Conservation (phyloP, 1,140 invertebrate genomes). For the Ceratina calcarata region DNA sequence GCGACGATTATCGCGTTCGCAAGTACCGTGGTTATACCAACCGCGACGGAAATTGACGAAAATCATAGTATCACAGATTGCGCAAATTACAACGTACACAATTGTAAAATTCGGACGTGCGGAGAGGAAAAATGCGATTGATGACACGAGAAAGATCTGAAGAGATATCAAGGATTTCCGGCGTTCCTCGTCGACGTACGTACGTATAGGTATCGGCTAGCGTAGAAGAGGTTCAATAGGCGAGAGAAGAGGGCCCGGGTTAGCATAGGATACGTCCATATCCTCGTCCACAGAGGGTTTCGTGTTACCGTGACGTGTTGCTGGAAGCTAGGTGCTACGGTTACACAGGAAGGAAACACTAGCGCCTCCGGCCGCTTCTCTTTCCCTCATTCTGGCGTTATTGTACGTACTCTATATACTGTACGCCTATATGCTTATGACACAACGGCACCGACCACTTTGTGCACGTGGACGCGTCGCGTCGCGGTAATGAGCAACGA, state of each 20-base stretch:
- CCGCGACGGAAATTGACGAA: neutral
- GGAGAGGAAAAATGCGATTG: too few species aligned
- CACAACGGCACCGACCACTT: constrained; percentile 43
- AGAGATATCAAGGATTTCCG: neutral
- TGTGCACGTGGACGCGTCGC: constrained; percentile 44
- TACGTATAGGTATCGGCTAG: constrained; percentile 4
- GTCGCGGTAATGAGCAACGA: constrained; percentile 48
- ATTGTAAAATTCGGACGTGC: too few species aligned
- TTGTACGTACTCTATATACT: constrained; percentile 5
- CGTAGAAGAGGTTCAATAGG: neutral
- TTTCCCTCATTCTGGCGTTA: constrained; percentile 17
- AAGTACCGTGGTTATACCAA: neutral
- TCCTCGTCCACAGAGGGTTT: constrained; percentile 64
- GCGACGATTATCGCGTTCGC: constrained; percentile 8
- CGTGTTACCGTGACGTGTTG: constrained; percentile 66
- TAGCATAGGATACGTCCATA: constrained; percentile 45
- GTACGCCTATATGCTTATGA: constrained; percentile 27
- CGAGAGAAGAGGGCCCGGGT: neutral
- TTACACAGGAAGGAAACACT: constrained; percentile 80
- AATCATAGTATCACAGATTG: neutral
- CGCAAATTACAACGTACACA: neutral
- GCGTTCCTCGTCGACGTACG: neutral
- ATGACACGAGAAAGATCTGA: too few species aligned
- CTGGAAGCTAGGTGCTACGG: constrained; percentile 72
- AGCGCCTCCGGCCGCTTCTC: constrained; percentile 66